Percentiles rank a stretch among this genome's conserved stretches.
phyloP scores from a whole-genome alignment of 2,888 invertebrate genomes.

The Cataglyphis cursor region DNA sequence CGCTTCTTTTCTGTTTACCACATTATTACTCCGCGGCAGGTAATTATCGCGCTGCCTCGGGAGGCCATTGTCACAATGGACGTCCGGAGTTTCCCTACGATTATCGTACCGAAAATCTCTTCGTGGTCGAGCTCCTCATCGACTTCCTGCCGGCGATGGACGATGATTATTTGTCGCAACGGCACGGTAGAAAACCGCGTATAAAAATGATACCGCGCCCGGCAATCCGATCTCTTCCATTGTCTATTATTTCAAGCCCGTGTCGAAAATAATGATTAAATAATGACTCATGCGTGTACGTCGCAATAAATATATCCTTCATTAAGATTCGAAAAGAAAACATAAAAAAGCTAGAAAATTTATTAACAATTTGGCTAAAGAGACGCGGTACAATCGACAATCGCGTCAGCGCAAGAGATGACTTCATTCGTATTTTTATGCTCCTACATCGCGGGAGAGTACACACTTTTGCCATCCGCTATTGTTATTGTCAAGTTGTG shows the following conservation, averaged over 20 bases:
- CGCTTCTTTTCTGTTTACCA: conserved; percentile 68
- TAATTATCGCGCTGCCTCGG: conserved; percentile 80
- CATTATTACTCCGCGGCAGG: conserved; percentile 69
- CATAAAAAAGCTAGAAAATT: not conserved
- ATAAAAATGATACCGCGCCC: conserved; percentile 24
- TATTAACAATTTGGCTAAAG: not conserved
- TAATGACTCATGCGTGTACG: not conserved
- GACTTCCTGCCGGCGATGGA: conserved; percentile 74
- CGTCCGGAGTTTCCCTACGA: conserved; percentile 78
- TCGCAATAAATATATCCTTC: not conserved
- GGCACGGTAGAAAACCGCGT: conserved; percentile 53
- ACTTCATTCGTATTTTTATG: not conserved
- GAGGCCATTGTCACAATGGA: conserved; percentile 80
- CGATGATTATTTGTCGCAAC: conserved; percentile 73
- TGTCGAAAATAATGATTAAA: not conserved
- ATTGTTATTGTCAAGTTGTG: conserved; percentile 8
- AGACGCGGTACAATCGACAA: not conserved
- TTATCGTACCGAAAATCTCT: conserved; percentile 78
- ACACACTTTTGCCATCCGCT: not conserved
- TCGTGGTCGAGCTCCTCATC: conserved; percentile 70
- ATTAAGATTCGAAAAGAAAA: not conserved
- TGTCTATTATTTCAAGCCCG: conserved; percentile 13
- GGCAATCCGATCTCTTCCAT: conserved; percentile 16
- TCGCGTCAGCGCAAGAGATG: not conserved
- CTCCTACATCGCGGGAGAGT: not conserved